Evolutionary conservation across 2,113 vertebrate genomes (phyloP).

Genomic region (Patagioenas fasciata): DNA sequence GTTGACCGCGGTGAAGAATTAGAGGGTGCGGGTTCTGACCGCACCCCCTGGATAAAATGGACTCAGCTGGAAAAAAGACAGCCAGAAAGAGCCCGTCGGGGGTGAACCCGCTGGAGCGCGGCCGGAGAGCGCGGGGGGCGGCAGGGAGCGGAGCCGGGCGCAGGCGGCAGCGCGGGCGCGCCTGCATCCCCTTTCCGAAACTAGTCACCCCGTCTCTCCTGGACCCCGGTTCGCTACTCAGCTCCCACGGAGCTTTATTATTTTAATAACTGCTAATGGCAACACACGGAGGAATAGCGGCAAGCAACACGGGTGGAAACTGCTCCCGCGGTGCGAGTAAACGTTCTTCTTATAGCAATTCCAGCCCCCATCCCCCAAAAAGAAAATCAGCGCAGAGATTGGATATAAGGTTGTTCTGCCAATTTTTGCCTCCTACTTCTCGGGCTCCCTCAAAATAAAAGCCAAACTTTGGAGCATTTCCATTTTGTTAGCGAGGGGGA

Average conservation of each 20-base stretch:
- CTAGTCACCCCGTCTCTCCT: rapidly evolving
- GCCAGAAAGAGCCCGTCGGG: not conserved
- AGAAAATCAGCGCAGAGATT: not conserved
- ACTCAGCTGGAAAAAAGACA: not conserved
- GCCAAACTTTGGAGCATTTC: not conserved
- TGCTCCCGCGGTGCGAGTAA: not conserved
- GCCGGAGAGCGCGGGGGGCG: not conserved
- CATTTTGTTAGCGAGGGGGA: not conserved
- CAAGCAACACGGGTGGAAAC: not conserved
- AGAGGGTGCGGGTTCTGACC: not conserved
- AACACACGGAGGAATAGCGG: not conserved
- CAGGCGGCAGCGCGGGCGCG: not conserved
- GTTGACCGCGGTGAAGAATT: not conserved
- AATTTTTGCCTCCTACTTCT: not conserved
- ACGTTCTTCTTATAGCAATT: not conserved
- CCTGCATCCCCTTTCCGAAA: not conserved
- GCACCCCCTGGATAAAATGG: no score
- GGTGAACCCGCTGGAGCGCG: not conserved
- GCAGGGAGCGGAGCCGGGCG: not conserved
- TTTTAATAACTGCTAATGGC: conserved; percentile 17
- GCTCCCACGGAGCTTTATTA: not conserved
- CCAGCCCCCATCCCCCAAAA: not conserved
- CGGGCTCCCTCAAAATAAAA: not conserved
- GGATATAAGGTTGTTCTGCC: not conserved
- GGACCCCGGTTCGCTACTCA: not conserved